Conservation (phyloP, 2,888 invertebrate species). For the Margaritifera margaritifera region DNA sequence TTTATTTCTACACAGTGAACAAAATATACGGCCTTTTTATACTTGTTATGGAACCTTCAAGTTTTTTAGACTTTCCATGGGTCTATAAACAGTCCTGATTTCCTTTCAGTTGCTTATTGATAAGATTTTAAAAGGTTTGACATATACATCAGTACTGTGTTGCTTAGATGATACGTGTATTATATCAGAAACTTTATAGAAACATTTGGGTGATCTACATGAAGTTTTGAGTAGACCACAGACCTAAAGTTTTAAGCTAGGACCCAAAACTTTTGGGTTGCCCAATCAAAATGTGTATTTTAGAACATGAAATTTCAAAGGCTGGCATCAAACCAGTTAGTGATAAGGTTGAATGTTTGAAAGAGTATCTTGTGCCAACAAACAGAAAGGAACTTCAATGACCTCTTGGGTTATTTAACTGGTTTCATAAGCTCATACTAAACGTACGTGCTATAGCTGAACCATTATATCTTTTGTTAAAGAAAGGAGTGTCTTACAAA, state of each 20-base stretch:
- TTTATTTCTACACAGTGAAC: conserved; percentile 1
- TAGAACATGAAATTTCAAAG: conserved; percentile 30
- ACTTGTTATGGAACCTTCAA: conserved; percentile 21
- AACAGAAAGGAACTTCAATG: conserved; percentile 12
- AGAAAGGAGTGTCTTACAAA: conserved; percentile 14
- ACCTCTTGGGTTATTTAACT: too few relatives aligned
- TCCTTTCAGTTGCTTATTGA: conserved; percentile 37
- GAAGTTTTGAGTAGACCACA: too few relatives aligned
- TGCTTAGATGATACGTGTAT: conserved; percentile 33
- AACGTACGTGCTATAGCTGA: too few relatives aligned
- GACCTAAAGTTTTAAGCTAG: not conserved
- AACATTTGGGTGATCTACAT: too few relatives aligned
- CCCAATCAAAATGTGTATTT: conserved; percentile 12
- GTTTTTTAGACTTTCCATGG: conserved; percentile 30
- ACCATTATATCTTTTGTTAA: conserved; percentile 19
- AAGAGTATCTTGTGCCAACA: conserved; percentile 19
- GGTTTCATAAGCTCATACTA: too few relatives aligned
- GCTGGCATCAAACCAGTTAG: conserved; percentile 25
- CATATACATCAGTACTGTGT: conserved; percentile 26
- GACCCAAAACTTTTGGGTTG: conserved; percentile 14
- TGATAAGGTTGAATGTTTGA: too few relatives aligned
- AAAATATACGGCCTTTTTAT: conserved; percentile 34
- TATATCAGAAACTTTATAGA: conserved; percentile 5
- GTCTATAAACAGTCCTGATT: conserved; percentile 23
- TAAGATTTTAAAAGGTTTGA: conserved; percentile 26